Conservation (phyloP, 2,888 invertebrate species). For the Polyommatus iphigenia region DNA sequence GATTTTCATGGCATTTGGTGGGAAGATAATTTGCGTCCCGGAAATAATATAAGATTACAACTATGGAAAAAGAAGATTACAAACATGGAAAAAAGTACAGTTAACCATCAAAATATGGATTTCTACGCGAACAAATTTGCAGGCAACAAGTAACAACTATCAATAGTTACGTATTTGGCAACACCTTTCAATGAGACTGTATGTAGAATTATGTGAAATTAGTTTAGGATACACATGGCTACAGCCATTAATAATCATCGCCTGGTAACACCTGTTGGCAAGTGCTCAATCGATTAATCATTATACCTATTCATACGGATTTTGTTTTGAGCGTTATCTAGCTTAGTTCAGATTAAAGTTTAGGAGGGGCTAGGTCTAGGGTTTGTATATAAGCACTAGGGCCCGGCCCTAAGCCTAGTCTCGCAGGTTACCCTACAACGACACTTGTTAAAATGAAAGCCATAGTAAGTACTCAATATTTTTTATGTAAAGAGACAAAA, state of each 20-base stretch:
- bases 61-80: too few relatives aligned
- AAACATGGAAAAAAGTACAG: too few relatives aligned
- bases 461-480: constrained; percentile 45
- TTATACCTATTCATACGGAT: background rate
- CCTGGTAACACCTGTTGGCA: background rate
- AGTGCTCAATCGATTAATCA: background rate
- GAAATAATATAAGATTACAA: too few relatives aligned
- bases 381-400: constrained; percentile 45
- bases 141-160: too few relatives aligned
- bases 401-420: constrained; percentile 37
- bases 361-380: constrained; percentile 40
- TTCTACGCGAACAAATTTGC: too few relatives aligned
- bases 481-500: background rate
- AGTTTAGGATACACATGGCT: background rate
- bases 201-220: background rate
- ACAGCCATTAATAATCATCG: background rate
- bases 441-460: constrained; percentile 48
- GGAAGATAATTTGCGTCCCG: too few relatives aligned
- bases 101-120: too few relatives aligned
- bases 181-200: too few relatives aligned
- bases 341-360: background rate
- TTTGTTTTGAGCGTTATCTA: constrained; percentile 11
- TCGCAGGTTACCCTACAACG: constrained; percentile 38
- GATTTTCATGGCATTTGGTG: too few relatives aligned
- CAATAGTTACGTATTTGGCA: too few relatives aligned